Evolutionary conservation across 2,113 vertebrate genomes (phyloP).

Genomic region (Dendrocopos noguchii): DNA sequence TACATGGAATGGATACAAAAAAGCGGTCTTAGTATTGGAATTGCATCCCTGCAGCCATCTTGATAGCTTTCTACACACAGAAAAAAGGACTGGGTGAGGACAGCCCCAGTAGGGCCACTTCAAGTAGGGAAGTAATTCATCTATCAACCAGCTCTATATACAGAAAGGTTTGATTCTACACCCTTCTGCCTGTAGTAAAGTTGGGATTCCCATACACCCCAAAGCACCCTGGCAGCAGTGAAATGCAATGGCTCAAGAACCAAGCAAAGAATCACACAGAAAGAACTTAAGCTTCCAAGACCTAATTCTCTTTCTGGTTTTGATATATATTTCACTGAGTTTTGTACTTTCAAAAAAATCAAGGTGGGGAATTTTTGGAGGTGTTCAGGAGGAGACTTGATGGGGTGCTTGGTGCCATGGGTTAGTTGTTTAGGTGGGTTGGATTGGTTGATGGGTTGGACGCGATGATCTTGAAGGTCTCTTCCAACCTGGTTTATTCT

Average conservation of each 20-base stretch:
- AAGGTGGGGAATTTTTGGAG: background rate
- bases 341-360: background rate
- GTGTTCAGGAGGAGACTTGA: too few relatives aligned
- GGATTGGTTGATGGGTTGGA: too few relatives aligned
- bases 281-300: background rate
- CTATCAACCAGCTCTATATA: background rate
- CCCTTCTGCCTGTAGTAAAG: fast-evolving
- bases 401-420: too few relatives aligned
- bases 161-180: background rate
- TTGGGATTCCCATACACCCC: background rate
- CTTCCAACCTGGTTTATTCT: too few relatives aligned
- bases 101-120: background rate
- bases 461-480: too few relatives aligned
- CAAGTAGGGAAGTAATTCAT: background rate
- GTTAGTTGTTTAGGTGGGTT: too few relatives aligned
- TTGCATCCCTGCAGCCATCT: background rate
- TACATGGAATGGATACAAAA: background rate
- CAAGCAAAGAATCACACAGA: background rate
- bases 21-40: background rate
- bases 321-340: background rate
- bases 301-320: background rate
- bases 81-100: background rate
- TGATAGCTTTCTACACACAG: background rate
- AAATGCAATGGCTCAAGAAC: background rate
- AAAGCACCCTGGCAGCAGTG: background rate